A percentile compares a stretch with the other conserved stretches of the same genome.
phyloP scores from a whole-genome alignment of 1,140 invertebrate genomes.

The Mactra quadrangularis region DNA sequence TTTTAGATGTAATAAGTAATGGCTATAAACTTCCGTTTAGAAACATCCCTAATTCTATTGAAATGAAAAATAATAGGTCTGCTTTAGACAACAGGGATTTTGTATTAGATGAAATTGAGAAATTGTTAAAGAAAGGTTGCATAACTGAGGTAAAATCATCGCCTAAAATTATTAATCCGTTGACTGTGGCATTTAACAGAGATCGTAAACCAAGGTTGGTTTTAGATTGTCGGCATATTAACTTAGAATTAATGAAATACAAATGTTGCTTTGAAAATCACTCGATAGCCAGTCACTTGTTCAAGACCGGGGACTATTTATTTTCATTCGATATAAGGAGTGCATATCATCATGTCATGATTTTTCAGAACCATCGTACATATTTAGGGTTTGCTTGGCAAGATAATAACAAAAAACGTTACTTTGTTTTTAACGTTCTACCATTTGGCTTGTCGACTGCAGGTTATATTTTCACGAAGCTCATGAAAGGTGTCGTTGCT shows the following conservation, averaged over 20 bases:
- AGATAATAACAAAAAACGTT: too few species aligned
- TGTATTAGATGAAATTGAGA: slow-evolving; percentile 40
- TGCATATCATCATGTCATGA: slow-evolving; percentile 11
- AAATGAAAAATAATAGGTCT: slow-evolving; percentile 56
- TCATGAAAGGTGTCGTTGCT: neutral
- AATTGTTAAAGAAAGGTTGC: slow-evolving; percentile 30
- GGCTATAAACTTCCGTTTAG: too few species aligned
- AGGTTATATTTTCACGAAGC: neutral
- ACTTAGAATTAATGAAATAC: slow-evolving; percentile 46
- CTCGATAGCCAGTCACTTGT: slow-evolving; percentile 25
- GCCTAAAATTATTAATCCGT: slow-evolving; percentile 41
- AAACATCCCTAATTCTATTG: neutral
- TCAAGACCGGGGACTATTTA: slow-evolving; percentile 33
- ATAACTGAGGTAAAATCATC: slow-evolving; percentile 10
- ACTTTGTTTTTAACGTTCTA: neutral
- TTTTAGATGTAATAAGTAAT: slow-evolving; percentile 41
- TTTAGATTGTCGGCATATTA: slow-evolving; percentile 51
- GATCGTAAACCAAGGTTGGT: slow-evolving; percentile 22
- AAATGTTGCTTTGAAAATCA: slow-evolving; percentile 53
- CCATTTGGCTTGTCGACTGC: too few species aligned
- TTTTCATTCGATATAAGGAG: slow-evolving; percentile 7
- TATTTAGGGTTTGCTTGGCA: too few species aligned
- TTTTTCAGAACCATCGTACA: too few species aligned
- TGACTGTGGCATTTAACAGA: slow-evolving; percentile 50
- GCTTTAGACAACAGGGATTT: slow-evolving; percentile 30